Evolutionary conservation across 2,888 invertebrate species (phyloP).

Genomic region (Gandaritis pyraliata): DNA sequence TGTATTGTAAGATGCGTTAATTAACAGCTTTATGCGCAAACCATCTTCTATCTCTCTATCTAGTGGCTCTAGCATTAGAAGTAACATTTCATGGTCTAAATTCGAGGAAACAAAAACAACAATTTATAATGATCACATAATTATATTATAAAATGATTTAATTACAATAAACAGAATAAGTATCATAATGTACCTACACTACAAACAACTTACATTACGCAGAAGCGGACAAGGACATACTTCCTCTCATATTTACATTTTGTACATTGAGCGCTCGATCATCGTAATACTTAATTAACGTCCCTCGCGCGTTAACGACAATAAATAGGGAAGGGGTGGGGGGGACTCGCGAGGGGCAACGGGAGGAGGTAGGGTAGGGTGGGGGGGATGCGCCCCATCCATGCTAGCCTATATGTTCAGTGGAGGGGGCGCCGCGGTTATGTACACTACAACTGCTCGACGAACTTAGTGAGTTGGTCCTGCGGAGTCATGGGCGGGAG

Average conservation of each 20-base stretch:
- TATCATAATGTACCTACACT: constrained; percentile 85
- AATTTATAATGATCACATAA: constrained; percentile 83
- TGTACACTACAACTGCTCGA: constrained; percentile 96
- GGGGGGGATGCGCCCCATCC: constrained; percentile 43
- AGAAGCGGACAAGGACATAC: constrained; percentile 82
- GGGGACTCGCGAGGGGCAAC: constrained; percentile 46
- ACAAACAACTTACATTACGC: constrained; percentile 83
- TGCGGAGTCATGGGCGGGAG: constrained; percentile 93
- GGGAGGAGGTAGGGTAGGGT: constrained; percentile 45
- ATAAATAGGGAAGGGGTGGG: constrained; percentile 70
- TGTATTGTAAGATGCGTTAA: too few relatives aligned
- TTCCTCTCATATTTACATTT: constrained; percentile 83
- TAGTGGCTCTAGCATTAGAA: too few relatives aligned
- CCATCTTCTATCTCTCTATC: too few relatives aligned
- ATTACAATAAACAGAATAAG: constrained; percentile 86
- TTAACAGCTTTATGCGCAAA: too few relatives aligned
- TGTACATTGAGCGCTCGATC: constrained; percentile 85
- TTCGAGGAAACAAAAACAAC: constrained; percentile 66
- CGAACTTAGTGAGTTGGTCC: constrained; percentile 97
- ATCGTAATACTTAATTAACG: constrained; percentile 79
- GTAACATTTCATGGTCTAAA: too few relatives aligned
- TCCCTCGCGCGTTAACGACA: constrained; percentile 73
- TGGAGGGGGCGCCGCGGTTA: constrained; percentile 54
- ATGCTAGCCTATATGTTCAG: constrained; percentile 41
- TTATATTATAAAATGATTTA: constrained; percentile 86